Base-by-base conservation (phyloP, 2,888 invertebrate species). In the Dasypogon diadema region DNA sequence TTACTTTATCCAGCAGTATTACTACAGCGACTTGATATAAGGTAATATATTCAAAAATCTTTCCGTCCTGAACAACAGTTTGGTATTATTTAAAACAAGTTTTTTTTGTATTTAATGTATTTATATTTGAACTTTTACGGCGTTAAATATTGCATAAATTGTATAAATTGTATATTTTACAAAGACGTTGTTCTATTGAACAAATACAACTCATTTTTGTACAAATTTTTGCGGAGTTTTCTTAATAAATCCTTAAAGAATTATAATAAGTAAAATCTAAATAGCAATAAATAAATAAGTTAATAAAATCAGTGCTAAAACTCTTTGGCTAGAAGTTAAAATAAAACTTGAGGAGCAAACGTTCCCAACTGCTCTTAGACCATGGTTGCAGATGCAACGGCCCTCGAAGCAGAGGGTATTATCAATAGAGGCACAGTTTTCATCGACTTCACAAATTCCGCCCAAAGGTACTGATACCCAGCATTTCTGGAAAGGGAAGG, bases 1-100 rank as follows among this genome's bases (percentile, higher is more conserved):
- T 88, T 98, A 77, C 81, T 94, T 55, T 87, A 94, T 85, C 98
- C 98, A 78, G 92, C 92, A 80, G 83, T 92, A 83, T 90, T 91
- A 86, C 85, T 92, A 80, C 88, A 88, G 82, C 81, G 80, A 1
- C 58, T 78, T 6, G 21, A 75, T 48, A 73, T 78, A 75, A 77
- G 30, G 6, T 48, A 60, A 73, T 37, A 55, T 1, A n/a, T 26
- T 18, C n/a, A 24, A 6, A 22, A 2, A 1, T 12, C n/a, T 8
- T 42, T 16, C 30, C 21, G 30, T 34, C 18, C 34, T 30, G 5
- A 70, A 18, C 21, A 54, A 16, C n/a, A 18, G 30, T 70, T 54
- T 18, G 16, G 1, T 18, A 24, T 26, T 55, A 24, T 56, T 73
- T 56, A 3, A 73, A 56, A 18, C 51, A 70, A 70, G 1, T 12